phyloP scores from a whole-genome alignment of 2,888 invertebrate genomes.

The Drosophila neonasuta region DNA sequence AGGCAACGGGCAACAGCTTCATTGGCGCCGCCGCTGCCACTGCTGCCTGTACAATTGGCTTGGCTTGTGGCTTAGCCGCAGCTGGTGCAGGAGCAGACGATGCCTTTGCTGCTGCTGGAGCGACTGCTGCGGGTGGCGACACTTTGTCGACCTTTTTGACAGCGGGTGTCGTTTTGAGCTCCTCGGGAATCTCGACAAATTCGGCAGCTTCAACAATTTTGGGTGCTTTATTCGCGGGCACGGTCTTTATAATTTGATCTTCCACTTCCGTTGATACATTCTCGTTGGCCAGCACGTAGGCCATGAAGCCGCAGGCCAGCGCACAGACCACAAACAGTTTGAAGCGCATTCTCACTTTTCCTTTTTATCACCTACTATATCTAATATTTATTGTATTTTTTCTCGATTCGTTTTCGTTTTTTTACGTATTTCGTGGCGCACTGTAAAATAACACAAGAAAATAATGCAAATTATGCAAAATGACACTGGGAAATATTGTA shows the following conservation, averaged over 20 bases:
- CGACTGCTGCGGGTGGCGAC: constrained; percentile 12
- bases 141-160: constrained; percentile 30
- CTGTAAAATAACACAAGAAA: constrained; percentile 55
- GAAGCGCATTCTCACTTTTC: constrained; percentile 69
- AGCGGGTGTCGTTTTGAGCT: constrained; percentile 34
- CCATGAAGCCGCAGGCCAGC: constrained; percentile 73
- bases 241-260: constrained; percentile 49
- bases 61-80: constrained; percentile 3
- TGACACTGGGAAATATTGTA: constrained; percentile 20
- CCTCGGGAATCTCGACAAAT: constrained; percentile 60
- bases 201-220: constrained; percentile 52
- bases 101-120: constrained; percentile 12
- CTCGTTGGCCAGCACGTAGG: constrained; percentile 72
- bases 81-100: background rate
- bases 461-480: constrained; percentile 28
- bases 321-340: constrained; percentile 74
- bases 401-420: constrained; percentile 39
- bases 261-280: constrained; percentile 71
- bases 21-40: constrained; percentile 7
- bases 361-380: constrained; percentile 2
- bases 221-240: constrained; percentile 38
- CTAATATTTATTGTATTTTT: constrained; percentile 18
- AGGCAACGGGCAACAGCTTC: constrained; percentile 46
- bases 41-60: constrained; percentile 10
- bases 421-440: constrained; percentile 47